phyloP scores from a whole-genome alignment of 2,113 vertebrate genomes.

The Epinephelus lanceolatus region DNA sequence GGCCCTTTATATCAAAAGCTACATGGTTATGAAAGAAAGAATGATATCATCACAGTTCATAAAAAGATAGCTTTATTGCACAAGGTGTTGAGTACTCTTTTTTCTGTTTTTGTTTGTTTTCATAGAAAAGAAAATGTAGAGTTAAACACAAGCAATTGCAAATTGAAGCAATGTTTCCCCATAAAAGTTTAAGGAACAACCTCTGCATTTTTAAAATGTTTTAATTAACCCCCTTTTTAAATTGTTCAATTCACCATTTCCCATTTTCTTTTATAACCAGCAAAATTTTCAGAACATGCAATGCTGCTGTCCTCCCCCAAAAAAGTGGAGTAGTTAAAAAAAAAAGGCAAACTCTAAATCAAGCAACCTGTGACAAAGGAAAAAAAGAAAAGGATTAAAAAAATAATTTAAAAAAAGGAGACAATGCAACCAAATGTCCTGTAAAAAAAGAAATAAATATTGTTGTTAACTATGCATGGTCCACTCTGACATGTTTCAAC shows the following conservation, averaged over 20 bases:
- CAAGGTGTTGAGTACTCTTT: slow-evolving; percentile 94
- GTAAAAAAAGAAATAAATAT: slow-evolving; percentile 66
- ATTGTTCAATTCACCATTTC: slow-evolving; percentile 71
- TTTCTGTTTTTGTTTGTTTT: slow-evolving; percentile 91
- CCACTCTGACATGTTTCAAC: slow-evolving; percentile 76
- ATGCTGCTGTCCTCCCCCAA: slow-evolving; percentile 83
- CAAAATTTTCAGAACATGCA: slow-evolving; percentile 95
- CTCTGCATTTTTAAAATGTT: slow-evolving; percentile 79
- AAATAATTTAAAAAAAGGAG: slow-evolving; percentile 43
- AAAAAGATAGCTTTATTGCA: slow-evolving; percentile 99
- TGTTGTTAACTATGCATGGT: slow-evolving; percentile 74
- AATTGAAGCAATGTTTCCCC: slow-evolving; percentile 92
- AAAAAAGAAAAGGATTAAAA: slow-evolving; percentile 60
- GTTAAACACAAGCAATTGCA: slow-evolving; percentile 99
- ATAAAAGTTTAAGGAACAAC: slow-evolving; percentile 85
- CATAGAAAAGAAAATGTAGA: slow-evolving; percentile 97
- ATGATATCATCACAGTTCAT: slow-evolving; percentile 76
- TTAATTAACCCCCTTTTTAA: slow-evolving; percentile 65
- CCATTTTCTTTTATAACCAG: slow-evolving; percentile 88
- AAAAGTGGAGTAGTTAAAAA: slow-evolving; percentile 57
- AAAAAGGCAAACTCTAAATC: slow-evolving; percentile 59
- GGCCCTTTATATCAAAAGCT: not conserved
- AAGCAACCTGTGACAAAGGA: slow-evolving; percentile 55
- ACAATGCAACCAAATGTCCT: slow-evolving; percentile 72
- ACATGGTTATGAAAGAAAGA: slow-evolving; percentile 36